Base-by-base conservation (phyloP, 2,888 invertebrate genomes). In the Parthenolecanium corni region DNA sequence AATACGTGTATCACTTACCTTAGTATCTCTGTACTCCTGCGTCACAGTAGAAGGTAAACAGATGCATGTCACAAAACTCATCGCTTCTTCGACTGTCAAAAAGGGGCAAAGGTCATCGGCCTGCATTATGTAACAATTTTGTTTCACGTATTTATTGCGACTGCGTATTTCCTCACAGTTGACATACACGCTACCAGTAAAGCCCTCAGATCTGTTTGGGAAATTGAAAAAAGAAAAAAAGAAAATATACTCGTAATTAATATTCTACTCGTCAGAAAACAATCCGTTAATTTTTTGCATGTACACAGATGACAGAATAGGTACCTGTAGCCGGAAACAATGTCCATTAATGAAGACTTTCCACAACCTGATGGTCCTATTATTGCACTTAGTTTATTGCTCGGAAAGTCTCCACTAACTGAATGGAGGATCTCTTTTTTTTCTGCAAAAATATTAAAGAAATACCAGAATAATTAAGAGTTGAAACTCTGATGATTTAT, bases 1-100 rank as follows among this genome's bases (percentile, higher is more conserved):
- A 9, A 4, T 31, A 31, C 31, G 9, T 4, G 5, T 9, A 31
- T 31, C 4, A 31, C 31, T 31, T 31, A 31, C 31, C 31, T 6
- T 31, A 6, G 31, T 31, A 4, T 31, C 31, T 31, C 31, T 31
- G 4, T 31, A 9, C 31, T 6, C 31, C 9, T 31, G 31, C 31
- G 31, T 31, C 31, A 31, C 31, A 31, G 31, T 31, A 4, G 31
- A 31, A 4, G 31, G 31, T 9, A 31, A 31, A 31, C 31, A 31
- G 9, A 31, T 31, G 31, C 31, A 31, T 0, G 90, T 90, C 0
- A 93, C 89, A 65, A 91, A 82, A 68, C 79, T 78, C 81, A 95
- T 87, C 9, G 89, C 84, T 75, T 95, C 95, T 61, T 81, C 77
- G 2, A 92, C 87, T 2, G 89, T 89, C 31, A 95, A 79, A 71